A percentile compares a stretch with the other conserved stretches of the same genome.
phyloP scores from a whole-genome alignment of 2,888 invertebrate species.

The Mantis religiosa region DNA sequence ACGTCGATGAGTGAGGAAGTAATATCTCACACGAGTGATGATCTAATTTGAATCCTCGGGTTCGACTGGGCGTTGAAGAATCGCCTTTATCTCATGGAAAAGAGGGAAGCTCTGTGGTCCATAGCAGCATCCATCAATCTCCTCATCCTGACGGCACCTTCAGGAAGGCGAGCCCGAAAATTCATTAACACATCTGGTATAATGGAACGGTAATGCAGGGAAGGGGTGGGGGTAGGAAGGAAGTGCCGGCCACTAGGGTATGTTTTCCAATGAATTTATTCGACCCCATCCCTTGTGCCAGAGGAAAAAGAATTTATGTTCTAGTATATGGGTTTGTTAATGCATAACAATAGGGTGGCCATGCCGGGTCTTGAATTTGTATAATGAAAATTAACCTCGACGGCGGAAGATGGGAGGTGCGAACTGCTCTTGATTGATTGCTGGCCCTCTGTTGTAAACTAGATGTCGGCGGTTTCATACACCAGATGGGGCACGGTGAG shows the following conservation, averaged over 20 bases:
- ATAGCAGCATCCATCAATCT: background rate
- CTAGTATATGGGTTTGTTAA: background rate
- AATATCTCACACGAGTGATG: background rate
- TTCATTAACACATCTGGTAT: constrained; percentile 8
- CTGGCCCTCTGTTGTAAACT: background rate
- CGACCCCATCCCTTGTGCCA: background rate
- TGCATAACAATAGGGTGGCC: background rate
- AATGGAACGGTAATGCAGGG: background rate
- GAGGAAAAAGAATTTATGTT: background rate
- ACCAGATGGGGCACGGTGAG: background rate
- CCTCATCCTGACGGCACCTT: background rate
- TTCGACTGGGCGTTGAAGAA: background rate
- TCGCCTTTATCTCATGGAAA: background rate
- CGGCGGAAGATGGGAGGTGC: background rate
- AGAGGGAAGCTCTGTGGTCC: background rate
- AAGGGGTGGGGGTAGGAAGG: too few species aligned
- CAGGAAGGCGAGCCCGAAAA: background rate
- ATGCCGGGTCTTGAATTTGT: background rate
- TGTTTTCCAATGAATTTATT: background rate
- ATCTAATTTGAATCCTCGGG: background rate
- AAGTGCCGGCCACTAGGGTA: background rate
- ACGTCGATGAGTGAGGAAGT: background rate
- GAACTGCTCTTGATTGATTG: background rate
- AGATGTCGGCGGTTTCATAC: background rate
- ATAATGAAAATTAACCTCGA: background rate